A percentile compares a stretch with the other conserved stretches of the same genome.
Evolutionary conservation across 2,888 invertebrate genomes (phyloP).

Genomic region (Ceraclea dissimilis): DNA sequence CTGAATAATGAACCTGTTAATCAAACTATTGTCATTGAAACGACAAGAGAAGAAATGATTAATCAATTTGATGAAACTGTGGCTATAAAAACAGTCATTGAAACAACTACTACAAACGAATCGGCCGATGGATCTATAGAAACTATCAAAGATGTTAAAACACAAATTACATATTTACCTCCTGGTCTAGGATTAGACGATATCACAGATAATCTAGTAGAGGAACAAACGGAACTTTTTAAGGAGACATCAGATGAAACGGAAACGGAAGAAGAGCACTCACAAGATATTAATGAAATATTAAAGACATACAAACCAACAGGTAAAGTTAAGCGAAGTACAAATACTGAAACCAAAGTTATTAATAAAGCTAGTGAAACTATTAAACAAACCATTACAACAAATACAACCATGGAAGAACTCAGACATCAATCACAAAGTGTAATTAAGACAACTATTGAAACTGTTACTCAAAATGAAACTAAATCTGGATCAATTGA

Average conservation of each 20-base stretch:
- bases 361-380: constrained; percentile 34
- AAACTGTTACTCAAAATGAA: constrained; percentile 42
- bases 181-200: constrained; percentile 42
- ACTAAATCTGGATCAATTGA: constrained; percentile 40
- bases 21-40: constrained; percentile 40
- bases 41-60: constrained; percentile 43
- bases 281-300: constrained; percentile 30
- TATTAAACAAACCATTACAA: constrained; percentile 26
- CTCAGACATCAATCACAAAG: constrained; percentile 38
- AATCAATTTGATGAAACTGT: constrained; percentile 31
- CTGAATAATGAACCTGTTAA: constrained; percentile 42
- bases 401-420: constrained; percentile 43
- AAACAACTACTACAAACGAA: constrained; percentile 42
- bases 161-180: constrained; percentile 45
- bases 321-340: constrained; percentile 8
- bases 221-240: constrained; percentile 23
- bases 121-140: constrained; percentile 41
- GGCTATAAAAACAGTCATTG: constrained; percentile 43
- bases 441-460: constrained; percentile 42
- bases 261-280: constrained; percentile 24
- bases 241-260: constrained; percentile 25
- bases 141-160: constrained; percentile 44
- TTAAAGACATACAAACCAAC: constrained; percentile 30
- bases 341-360: constrained; percentile 33
- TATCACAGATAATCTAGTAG: constrained; percentile 25